Percentiles rank a stretch among this genome's conserved stretches.
Evolutionary conservation across 2,888 invertebrate species (phyloP).

Genomic region (Drosophila melanocephala): DNA sequence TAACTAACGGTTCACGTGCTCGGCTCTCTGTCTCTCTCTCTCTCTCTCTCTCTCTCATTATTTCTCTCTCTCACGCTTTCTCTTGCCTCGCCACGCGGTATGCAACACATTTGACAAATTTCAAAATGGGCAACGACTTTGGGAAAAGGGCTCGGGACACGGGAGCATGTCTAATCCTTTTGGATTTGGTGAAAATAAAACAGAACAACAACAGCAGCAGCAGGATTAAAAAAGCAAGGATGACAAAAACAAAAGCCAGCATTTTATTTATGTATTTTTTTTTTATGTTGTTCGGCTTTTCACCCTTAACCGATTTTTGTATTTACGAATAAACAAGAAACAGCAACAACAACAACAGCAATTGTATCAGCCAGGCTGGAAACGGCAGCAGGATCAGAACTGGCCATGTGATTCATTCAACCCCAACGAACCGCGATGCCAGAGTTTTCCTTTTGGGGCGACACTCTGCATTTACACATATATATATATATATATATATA

Average conservation of each 20-base stretch:
- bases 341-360: constrained; percentile 25
- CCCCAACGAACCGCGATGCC: constrained; percentile 11
- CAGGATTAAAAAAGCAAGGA: constrained; percentile 67
- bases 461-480: neutral
- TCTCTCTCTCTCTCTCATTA: neutral
- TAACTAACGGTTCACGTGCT: constrained; percentile 41
- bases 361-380: constrained; percentile 14
- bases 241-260: constrained; percentile 50
- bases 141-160: neutral
- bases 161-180: constrained; percentile 44
- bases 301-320: constrained; percentile 49
- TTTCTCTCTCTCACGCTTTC: neutral
- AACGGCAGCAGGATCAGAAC: constrained; percentile 23
- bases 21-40: neutral
- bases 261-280: neutral
- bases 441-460: constrained; percentile 1
- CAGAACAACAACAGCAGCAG: constrained; percentile 49
- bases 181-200: constrained; percentile 38
- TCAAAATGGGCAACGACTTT: constrained; percentile 10
- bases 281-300: constrained; percentile 2
- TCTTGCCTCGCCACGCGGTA: constrained; percentile 36
- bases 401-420: constrained; percentile 43
- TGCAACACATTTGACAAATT: constrained; percentile 34
- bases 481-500: constrained; percentile 19
- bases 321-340: constrained; percentile 45